These are phyloP conservation scores for Semibalanus balanoides DNA, from an alignment of 1,140 invertebrate genomes.

Conservation along the genomic window DNA sequence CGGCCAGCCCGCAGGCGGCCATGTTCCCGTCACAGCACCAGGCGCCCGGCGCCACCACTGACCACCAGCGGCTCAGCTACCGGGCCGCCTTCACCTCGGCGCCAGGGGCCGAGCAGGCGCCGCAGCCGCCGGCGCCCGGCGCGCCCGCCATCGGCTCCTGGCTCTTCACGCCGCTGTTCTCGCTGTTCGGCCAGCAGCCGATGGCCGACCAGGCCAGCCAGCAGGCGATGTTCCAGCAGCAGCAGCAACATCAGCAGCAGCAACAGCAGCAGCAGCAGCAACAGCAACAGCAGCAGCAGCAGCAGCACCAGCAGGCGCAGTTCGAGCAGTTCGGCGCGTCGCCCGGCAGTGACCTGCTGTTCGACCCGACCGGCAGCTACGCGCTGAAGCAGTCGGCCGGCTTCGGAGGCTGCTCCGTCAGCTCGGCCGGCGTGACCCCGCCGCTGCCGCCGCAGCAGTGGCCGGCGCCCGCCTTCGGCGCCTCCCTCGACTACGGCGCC, in stretches of 20 bases:
- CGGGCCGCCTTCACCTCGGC: conserved; percentile 19
- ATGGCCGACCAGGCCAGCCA: conserved; percentile 20
- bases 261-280: conserved; percentile 16
- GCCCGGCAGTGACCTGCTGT: conserved; percentile 21
- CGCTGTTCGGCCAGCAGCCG: conserved; percentile 28
- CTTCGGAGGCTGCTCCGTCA: conserved; percentile 17
- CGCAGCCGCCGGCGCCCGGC: conserved; percentile 21
- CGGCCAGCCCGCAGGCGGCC: conserved; percentile 24
- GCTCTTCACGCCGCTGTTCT: conserved; percentile 37
- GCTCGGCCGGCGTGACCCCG: conserved; percentile 15
- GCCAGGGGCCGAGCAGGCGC: conserved; percentile 10
- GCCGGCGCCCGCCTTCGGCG: not conserved
- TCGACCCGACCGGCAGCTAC: conserved; percentile 15
- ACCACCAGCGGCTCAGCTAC: conserved; percentile 17
- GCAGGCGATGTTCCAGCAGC: conserved; percentile 19
- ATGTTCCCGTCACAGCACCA: conserved; percentile 19
- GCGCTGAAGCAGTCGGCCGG: conserved; percentile 14
- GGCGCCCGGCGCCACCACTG: not conserved
- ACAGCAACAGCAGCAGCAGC: conserved; percentile 15
- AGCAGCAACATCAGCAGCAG: conserved; percentile 17
- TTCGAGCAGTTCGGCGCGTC: conserved; percentile 14
- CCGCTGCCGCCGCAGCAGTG: conserved; percentile 25
- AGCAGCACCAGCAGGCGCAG: conserved; percentile 14
- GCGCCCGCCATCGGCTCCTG: conserved; percentile 21
- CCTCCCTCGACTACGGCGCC: conserved; percentile 9